A percentile compares a stretch with the other conserved stretches of the same genome.
Evolutionary conservation across 2,113 vertebrate species (phyloP).

Genomic region (Pygoscelis antarcticus): DNA sequence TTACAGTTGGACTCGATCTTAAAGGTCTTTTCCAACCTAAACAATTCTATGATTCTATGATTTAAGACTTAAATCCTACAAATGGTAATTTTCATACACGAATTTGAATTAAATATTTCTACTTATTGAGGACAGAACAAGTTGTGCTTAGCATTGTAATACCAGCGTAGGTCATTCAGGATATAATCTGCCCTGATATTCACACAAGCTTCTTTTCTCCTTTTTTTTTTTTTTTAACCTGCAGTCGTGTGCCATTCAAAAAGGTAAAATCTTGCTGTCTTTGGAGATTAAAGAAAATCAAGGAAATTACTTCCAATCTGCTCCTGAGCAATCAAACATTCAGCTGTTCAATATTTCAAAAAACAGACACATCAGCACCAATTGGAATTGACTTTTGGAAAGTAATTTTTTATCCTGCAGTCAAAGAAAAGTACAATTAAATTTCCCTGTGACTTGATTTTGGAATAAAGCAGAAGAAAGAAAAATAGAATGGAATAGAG

Average conservation of each 20-base stretch:
- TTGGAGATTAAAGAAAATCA: constrained; percentile 27
- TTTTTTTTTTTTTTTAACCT: neutral
- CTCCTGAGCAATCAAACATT: constrained; percentile 13
- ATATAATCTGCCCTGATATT: neutral
- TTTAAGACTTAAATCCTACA: neutral
- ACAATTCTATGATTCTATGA: too few species aligned
- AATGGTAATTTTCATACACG: neutral
- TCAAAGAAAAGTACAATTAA: neutral
- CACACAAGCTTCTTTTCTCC: neutral
- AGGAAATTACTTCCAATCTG: constrained; percentile 26
- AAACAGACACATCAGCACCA: constrained; percentile 6
- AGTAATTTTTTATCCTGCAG: neutral
- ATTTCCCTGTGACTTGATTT: neutral
- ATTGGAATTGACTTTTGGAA: neutral
- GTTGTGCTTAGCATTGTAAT: neutral
- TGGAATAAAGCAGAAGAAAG: neutral
- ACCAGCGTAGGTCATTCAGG: neutral
- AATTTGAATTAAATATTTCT: neutral
- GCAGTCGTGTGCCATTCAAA: neutral
- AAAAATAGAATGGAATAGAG: neutral
- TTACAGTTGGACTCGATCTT: too few species aligned
- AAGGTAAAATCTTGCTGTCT: neutral
- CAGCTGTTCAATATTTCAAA: constrained; percentile 5
- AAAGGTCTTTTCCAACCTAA: too few species aligned
- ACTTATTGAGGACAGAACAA: neutral